phyloP scores from a whole-genome alignment of 2,113 vertebrate species.

The Corydoras sp. region DNA sequence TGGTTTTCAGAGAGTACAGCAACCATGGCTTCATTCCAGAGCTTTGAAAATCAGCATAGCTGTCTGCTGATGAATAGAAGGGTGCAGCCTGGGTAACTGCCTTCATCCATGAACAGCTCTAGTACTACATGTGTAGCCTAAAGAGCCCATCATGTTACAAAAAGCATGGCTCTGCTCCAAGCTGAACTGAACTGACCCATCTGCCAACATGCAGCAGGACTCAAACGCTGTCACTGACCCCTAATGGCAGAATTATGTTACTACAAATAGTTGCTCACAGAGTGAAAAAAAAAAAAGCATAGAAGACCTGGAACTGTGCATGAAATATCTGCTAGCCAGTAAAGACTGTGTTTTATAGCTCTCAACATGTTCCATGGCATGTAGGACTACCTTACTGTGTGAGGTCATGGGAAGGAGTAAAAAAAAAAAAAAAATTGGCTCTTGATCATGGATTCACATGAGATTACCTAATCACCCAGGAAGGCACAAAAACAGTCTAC shows the following conservation, averaged over 20 bases:
- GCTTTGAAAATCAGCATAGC: slow-evolving; percentile 12
- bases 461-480: slow-evolving; percentile 21
- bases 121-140: neutral
- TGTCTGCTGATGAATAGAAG: neutral
- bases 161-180: neutral
- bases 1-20: neutral
- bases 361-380: neutral
- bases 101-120: neutral
- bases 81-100: neutral
- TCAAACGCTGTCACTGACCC: slow-evolving; percentile 6
- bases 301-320: neutral
- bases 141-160: neutral
- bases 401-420: slow-evolving; percentile 29
- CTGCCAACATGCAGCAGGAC: neutral
- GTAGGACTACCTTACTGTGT: slow-evolving; percentile 12
- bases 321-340: too few relatives aligned
- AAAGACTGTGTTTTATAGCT: neutral
- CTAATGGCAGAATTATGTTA: slow-evolving; percentile 20
- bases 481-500: slow-evolving; percentile 29
- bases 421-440: slow-evolving; percentile 38
- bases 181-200: neutral
- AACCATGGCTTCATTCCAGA: neutral
- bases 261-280: neutral
- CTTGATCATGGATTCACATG: slow-evolving; percentile 34
- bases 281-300: neutral